phyloP scores from a whole-genome alignment of 2,797 vertebrate genomes.

The Eupleurogrammus muticus region DNA sequence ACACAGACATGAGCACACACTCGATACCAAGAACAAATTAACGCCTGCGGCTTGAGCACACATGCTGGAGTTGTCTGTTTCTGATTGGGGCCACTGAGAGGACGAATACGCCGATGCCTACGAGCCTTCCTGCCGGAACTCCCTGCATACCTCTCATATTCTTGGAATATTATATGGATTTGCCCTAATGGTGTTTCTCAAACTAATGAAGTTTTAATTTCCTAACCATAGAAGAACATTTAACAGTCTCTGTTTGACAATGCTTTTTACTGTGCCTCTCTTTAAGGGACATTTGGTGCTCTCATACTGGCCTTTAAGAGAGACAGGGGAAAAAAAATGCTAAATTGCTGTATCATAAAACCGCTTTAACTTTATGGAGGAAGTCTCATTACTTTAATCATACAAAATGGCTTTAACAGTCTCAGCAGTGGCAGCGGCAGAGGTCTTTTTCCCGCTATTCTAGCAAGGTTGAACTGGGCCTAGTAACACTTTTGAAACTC shows the following conservation, averaged over 20 bases:
- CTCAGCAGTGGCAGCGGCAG: constrained; percentile 59
- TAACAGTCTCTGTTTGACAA: constrained; percentile 63
- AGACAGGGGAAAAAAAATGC: constrained; percentile 56
- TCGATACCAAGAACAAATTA: constrained; percentile 56
- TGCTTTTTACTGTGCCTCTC: constrained; percentile 62
- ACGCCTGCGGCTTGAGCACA: constrained; percentile 55
- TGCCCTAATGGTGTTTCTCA: constrained; percentile 61
- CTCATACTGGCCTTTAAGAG: constrained; percentile 65
- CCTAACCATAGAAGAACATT: constrained; percentile 64
- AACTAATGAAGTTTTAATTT: constrained; percentile 76
- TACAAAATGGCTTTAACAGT: constrained; percentile 72
- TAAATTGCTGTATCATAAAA: constrained; percentile 76
- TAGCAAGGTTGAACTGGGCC: constrained; percentile 73
- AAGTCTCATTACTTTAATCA: constrained; percentile 80
- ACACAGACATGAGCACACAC: constrained; percentile 40
- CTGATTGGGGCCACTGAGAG: constrained; percentile 65
- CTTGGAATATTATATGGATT: constrained; percentile 44
- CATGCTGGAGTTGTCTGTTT: constrained; percentile 58
- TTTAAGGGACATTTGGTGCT: constrained; percentile 67
- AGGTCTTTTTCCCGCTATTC: constrained; percentile 42
- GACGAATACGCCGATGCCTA: constrained; percentile 55
- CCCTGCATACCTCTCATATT: constrained; percentile 36
- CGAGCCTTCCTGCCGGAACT: constrained; percentile 64
- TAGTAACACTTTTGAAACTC: constrained; percentile 71
- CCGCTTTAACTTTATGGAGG: constrained; percentile 74